Evolutionary conservation across 2,888 invertebrate species (phyloP).

Genomic region (Pteria penguin): DNA sequence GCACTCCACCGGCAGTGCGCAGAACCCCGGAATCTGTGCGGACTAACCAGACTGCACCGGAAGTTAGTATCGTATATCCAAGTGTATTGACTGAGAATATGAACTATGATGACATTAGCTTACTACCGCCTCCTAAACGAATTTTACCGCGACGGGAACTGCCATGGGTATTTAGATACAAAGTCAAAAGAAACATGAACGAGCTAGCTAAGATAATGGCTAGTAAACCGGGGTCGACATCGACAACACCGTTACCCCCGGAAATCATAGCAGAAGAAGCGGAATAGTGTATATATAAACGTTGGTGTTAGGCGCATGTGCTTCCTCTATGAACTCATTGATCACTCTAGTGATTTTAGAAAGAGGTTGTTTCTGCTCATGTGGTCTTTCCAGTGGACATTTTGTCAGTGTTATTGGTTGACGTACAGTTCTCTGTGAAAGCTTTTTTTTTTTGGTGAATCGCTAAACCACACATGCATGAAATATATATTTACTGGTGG

Average conservation of each 20-base stretch:
- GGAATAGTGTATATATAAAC: too few species aligned
- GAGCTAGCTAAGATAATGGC: slow-evolving; percentile 71
- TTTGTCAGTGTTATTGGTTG: too few species aligned
- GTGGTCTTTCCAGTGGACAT: too few species aligned
- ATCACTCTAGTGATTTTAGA: too few species aligned
- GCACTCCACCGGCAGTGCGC: slow-evolving; percentile 38
- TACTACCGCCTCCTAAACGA: slow-evolving; percentile 63
- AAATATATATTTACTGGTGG: too few species aligned
- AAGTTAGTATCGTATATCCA: slow-evolving; percentile 54
- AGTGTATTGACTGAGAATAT: slow-evolving; percentile 52
- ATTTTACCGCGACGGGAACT: slow-evolving; percentile 63
- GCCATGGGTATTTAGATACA: slow-evolving; percentile 74
- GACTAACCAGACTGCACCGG: slow-evolving; percentile 51
- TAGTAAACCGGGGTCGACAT: slow-evolving; percentile 57
- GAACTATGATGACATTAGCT: slow-evolving; percentile 66
- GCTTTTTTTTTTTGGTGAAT: too few species aligned
- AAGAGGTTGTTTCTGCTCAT: too few species aligned
- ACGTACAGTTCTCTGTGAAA: too few species aligned
- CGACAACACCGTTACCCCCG: slow-evolving; percentile 1
- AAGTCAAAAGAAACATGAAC: slow-evolving; percentile 74
- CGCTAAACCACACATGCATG: too few species aligned
- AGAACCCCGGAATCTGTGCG: slow-evolving; percentile 60
- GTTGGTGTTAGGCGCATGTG: too few species aligned
- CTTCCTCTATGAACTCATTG: too few species aligned
- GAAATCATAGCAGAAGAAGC: background rate